phyloP scores from a whole-genome alignment of 2,113 vertebrate species.

The Tylochromis polylepis region DNA sequence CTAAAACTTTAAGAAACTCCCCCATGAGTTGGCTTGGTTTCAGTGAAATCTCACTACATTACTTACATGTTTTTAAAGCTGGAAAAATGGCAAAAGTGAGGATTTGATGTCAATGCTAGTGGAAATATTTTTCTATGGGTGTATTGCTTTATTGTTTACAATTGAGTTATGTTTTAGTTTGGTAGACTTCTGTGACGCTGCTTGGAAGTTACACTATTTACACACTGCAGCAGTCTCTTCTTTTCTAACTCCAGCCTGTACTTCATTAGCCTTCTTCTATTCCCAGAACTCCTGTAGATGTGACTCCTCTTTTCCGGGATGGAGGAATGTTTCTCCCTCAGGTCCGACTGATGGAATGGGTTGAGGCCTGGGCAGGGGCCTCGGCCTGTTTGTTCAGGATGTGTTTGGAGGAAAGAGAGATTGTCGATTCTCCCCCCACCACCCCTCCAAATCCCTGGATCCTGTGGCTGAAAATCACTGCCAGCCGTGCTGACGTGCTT shows the following conservation, averaged over 20 bases:
- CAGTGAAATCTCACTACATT: neutral
- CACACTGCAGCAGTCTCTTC: conserved; percentile 16
- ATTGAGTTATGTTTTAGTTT: neutral
- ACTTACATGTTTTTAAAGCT: neutral
- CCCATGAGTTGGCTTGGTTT: neutral
- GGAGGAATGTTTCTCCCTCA: conserved; percentile 67
- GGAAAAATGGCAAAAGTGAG: neutral
- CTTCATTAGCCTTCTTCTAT: conserved; percentile 70
- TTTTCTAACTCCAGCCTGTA: conserved; percentile 52
- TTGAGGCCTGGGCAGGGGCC: conserved; percentile 58
- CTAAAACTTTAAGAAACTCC: neutral
- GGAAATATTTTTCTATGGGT: neutral
- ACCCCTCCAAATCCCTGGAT: conserved; percentile 29
- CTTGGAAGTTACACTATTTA: conserved; percentile 1
- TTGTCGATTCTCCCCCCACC: neutral
- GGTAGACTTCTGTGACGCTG: neutral
- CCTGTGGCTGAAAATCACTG: conserved; percentile 63
- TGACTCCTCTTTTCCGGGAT: conserved; percentile 72
- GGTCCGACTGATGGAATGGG: conserved; percentile 61
- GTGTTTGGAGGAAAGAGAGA: conserved; percentile 35
- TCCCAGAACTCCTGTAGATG: conserved; percentile 69
- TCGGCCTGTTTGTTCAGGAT: conserved; percentile 60
- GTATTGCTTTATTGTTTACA: neutral
- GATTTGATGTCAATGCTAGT: neutral
- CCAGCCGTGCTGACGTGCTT: conserved; percentile 58